Conservation (phyloP, 2,888 invertebrate genomes). For the Pseudococcus viburni region DNA sequence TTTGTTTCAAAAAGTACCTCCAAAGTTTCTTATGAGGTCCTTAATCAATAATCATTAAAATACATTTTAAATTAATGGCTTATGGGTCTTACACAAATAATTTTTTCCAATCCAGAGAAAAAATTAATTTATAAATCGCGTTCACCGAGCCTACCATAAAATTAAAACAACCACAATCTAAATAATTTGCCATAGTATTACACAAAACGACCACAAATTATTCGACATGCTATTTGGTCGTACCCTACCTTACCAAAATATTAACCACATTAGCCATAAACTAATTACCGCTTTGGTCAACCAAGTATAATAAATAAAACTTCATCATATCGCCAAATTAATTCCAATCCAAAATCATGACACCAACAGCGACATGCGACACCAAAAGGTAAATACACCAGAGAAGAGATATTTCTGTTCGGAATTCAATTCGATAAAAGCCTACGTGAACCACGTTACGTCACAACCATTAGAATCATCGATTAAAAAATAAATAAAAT, state of each 20-base stretch:
- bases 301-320: too few species aligned
- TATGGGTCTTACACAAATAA: too few species aligned
- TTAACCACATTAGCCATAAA: neutral
- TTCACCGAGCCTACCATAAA: too few species aligned
- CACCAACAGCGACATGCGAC: neutral
- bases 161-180: too few species aligned
- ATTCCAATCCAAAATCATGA: neutral
- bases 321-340: neutral
- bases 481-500: slow-evolving; percentile 22
- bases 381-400: neutral
- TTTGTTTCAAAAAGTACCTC: too few species aligned
- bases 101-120: too few species aligned
- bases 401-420: neutral
- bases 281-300: too few species aligned
- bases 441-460: neutral
- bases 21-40: too few species aligned
- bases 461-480: slow-evolving; percentile 1
- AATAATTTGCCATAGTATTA: neutral
- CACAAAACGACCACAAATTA: neutral
- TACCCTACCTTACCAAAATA: neutral
- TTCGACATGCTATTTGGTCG: neutral
- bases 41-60: too few species aligned
- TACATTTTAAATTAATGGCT: too few species aligned
- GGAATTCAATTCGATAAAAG: neutral
- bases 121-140: too few species aligned